Conservation (phyloP, 2,888 invertebrate genomes). For the Anoplius nigerrimus region DNA sequence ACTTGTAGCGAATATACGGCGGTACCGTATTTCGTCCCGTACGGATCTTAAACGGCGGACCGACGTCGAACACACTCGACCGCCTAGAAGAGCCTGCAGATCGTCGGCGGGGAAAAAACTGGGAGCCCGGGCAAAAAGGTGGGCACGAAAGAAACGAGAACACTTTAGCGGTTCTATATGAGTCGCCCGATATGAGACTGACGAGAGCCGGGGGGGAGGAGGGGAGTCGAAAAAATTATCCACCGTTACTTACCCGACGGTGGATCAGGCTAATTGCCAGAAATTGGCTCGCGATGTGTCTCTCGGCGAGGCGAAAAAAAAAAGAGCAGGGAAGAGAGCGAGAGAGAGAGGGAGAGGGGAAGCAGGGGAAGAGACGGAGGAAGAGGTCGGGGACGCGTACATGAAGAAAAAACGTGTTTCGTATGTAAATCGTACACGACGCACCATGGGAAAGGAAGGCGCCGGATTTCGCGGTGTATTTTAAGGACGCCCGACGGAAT, state of each 20-base stretch:
- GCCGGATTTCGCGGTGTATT: not conserved
- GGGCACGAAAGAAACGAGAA: not conserved
- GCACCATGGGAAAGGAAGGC: constrained; percentile 22
- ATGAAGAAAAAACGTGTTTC: constrained; percentile 32
- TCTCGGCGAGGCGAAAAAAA: not conserved
- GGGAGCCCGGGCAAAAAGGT: not conserved
- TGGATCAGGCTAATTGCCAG: constrained; percentile 14
- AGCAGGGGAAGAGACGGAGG: not conserved
- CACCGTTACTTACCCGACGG: constrained; percentile 5
- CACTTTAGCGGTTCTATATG: not conserved
- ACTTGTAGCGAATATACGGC: too few species aligned
- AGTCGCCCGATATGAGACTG: constrained; percentile 9
- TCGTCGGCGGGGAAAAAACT: constrained; percentile 1
- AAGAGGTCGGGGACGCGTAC: not conserved
- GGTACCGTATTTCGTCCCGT: too few species aligned
- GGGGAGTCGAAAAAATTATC: not conserved
- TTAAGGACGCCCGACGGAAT: too few species aligned
- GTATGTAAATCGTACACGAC: constrained; percentile 44
- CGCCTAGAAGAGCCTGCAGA: not conserved
- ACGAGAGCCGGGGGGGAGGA: not conserved
- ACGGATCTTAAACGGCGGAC: not conserved
- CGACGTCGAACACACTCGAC: not conserved
- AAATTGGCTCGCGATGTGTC: constrained; percentile 8
- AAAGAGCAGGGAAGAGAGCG: too few species aligned
- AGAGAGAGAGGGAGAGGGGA: constrained; percentile 3